phyloP scores from a whole-genome alignment of 2,113 vertebrate genomes.

The Hyla sarda region DNA sequence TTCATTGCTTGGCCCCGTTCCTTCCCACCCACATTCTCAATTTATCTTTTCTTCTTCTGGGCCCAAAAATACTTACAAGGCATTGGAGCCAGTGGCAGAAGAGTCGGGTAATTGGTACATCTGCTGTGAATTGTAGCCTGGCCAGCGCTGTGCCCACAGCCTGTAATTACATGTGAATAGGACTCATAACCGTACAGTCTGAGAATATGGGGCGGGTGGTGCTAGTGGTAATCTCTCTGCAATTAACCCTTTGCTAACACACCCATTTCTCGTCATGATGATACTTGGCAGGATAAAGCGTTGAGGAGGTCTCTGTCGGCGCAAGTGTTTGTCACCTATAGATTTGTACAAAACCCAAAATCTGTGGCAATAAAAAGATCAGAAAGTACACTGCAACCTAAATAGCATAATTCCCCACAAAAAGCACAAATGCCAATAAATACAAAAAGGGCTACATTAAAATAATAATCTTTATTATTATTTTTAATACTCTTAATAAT shows the following conservation, averaged over 20 bases:
- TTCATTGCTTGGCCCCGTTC: constrained; percentile 8
- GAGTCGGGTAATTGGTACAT: constrained; percentile 50
- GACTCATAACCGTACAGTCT: not conserved
- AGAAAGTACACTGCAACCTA: too few relatives aligned
- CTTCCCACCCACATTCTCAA: constrained; percentile 39
- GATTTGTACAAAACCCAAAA: too few relatives aligned
- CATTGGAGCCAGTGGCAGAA: constrained; percentile 42
- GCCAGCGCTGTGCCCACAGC: constrained; percentile 22
- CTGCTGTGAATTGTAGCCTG: constrained; percentile 50
- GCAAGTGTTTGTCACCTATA: too few relatives aligned
- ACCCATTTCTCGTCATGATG: not conserved
- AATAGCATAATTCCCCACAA: too few relatives aligned
- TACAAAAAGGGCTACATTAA: too few relatives aligned
- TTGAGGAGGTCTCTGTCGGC: not conserved
- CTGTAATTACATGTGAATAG: constrained; percentile 49
- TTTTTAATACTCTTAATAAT: too few relatives aligned
- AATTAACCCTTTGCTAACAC: not conserved
- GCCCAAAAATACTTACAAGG: constrained; percentile 41
- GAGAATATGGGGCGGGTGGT: constrained; percentile 1
- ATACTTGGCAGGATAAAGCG: not conserved
- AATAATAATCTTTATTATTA: too few relatives aligned
- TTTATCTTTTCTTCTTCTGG: constrained; percentile 38
- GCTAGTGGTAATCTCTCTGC: not conserved
- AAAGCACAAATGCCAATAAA: too few relatives aligned
- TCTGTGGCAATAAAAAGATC: too few relatives aligned